Conservation (phyloP, 2,797 vertebrate species). For the Erethizon dorsatum region DNA sequence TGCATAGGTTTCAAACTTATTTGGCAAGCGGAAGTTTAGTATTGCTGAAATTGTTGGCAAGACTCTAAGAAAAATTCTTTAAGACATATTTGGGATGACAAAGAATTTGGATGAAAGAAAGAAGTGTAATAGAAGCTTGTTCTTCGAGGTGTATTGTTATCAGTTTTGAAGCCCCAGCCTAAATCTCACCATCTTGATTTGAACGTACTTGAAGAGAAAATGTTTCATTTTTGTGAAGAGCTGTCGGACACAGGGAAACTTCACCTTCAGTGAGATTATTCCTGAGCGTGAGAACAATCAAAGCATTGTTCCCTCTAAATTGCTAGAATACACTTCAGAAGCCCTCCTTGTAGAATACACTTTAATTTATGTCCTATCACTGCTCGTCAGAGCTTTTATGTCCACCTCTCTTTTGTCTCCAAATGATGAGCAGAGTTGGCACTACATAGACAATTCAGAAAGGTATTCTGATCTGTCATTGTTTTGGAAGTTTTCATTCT, state of each 20-base stretch:
- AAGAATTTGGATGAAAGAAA: conserved; percentile 68
- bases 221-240: conserved; percentile 78
- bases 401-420: conserved; percentile 72
- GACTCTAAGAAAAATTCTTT: conserved; percentile 48
- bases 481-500: conserved; percentile 76
- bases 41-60: conserved; percentile 56
- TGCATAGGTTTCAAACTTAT: conserved; percentile 38
- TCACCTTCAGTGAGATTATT: conserved; percentile 76
- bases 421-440: conserved; percentile 64
- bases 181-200: conserved; percentile 63
- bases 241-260: conserved; percentile 67
- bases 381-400: conserved; percentile 66
- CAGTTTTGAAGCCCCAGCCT: background rate
- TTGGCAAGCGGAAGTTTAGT: conserved; percentile 50
- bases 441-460: conserved; percentile 46
- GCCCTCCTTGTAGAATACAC: conserved; percentile 48
- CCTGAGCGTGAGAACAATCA: conserved; percentile 56
- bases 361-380: conserved; percentile 73
- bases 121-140: conserved; percentile 51
- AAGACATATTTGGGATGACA: conserved; percentile 67
- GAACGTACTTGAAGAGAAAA: conserved; percentile 71
- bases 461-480: conserved; percentile 62
- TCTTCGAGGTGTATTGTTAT: conserved; percentile 69
- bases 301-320: conserved; percentile 74
- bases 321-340: conserved; percentile 68